Conservation (phyloP, 2,113 vertebrate species). For the Gasterosteus nipponicus region DNA sequence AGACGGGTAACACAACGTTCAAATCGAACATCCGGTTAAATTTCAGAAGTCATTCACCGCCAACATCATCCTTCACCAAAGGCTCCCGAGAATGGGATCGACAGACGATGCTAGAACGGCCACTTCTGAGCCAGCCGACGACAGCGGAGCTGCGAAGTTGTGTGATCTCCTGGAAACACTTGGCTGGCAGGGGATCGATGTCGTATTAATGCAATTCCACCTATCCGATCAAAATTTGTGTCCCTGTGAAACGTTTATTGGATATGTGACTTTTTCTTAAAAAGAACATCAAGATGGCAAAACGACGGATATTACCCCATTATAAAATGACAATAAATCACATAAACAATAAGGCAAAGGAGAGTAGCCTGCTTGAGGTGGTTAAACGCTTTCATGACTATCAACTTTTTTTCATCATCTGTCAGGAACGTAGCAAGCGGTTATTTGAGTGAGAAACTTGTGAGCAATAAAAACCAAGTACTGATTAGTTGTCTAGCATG, state of each 20-base stretch:
- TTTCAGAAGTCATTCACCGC: slow-evolving; percentile 46
- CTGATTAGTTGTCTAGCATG: background rate
- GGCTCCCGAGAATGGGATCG: slow-evolving; percentile 30
- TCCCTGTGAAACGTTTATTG: background rate
- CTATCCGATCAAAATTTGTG: background rate
- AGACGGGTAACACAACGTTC: slow-evolving; percentile 16
- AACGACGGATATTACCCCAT: background rate
- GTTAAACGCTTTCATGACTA: background rate
- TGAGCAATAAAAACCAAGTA: background rate
- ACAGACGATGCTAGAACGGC: slow-evolving; percentile 15
- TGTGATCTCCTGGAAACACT: slow-evolving; percentile 53
- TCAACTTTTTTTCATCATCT: slow-evolving; percentile 10
- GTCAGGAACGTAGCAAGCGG: background rate
- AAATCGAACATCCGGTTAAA: slow-evolving; percentile 28
- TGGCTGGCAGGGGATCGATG: slow-evolving; percentile 37
- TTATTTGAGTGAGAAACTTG: background rate
- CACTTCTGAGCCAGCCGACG: slow-evolving; percentile 34
- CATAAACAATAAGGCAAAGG: background rate
- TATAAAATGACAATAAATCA: background rate
- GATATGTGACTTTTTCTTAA: too few relatives aligned
- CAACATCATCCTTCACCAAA: slow-evolving; percentile 39
- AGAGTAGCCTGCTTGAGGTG: background rate
- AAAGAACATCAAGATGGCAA: background rate
- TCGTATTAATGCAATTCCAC: slow-evolving; percentile 25
- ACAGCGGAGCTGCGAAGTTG: slow-evolving; percentile 34